Evolutionary conservation across 2,113 vertebrate genomes (phyloP).

Genomic region (Prionailurus bengalensis): DNA sequence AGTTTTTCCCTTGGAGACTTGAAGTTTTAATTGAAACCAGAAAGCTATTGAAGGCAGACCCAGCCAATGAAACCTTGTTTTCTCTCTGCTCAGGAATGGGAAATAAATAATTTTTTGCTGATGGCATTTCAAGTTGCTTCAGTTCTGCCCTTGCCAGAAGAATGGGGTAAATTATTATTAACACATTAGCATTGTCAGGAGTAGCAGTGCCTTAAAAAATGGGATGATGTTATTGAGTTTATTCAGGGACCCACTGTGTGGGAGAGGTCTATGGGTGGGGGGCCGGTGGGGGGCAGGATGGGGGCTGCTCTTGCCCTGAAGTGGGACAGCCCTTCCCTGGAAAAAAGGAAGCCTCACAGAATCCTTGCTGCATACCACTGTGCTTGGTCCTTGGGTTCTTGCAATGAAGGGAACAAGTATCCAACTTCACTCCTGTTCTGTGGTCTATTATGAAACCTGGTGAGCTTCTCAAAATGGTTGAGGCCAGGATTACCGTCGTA

Average conservation of each 20-base stretch:
- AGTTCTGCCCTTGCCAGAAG: constrained; percentile 83
- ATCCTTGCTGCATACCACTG: background rate
- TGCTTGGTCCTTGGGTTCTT: background rate
- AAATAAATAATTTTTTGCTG: constrained; percentile 89
- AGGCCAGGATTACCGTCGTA: background rate
- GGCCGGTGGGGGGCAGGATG: background rate
- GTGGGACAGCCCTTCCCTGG: background rate
- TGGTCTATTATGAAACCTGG: background rate
- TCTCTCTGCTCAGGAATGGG: constrained; percentile 85
- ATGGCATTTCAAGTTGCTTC: constrained; percentile 88
- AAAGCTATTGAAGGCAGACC: constrained; percentile 87
- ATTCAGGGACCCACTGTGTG: constrained; percentile 45
- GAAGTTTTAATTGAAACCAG: constrained; percentile 91
- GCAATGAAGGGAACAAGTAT: background rate
- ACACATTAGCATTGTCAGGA: constrained; percentile 85
- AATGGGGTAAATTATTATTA: constrained; percentile 85
- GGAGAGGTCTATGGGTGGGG: background rate
- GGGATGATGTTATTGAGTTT: constrained; percentile 67
- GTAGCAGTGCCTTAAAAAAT: constrained; percentile 69
- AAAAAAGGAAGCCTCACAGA: background rate
- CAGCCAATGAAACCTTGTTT: constrained; percentile 88
- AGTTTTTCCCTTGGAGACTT: constrained; percentile 80
- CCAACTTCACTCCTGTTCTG: background rate
- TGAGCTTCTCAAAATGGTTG: background rate
- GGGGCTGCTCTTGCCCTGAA: constrained; percentile 72